Evolutionary conservation across 2,888 invertebrate species (phyloP).

Genomic region (Aporophyla nigra): DNA sequence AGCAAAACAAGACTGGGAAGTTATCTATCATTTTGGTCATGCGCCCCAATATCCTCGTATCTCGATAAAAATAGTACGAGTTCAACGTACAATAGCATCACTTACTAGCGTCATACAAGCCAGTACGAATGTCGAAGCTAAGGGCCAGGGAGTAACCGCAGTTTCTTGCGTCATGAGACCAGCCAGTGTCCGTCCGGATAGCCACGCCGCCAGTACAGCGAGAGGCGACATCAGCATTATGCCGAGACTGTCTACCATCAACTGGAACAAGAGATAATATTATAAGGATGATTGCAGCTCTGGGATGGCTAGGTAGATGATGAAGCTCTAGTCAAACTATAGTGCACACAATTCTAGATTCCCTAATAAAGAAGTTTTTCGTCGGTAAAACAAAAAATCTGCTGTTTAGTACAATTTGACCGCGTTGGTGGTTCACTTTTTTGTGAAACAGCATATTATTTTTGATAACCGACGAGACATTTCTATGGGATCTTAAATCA

Average conservation of each 20-base stretch:
- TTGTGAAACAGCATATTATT: no score
- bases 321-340: neutral
- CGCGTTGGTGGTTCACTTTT: no score
- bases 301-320: neutral
- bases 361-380: no score
- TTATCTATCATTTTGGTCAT: neutral
- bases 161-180: conserved; percentile 84
- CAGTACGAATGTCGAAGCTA: conserved; percentile 87
- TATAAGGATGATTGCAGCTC: neutral
- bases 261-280: conserved; percentile 68
- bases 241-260: conserved; percentile 87
- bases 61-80: neutral
- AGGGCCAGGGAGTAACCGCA: conserved; percentile 84
- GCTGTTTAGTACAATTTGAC: no score
- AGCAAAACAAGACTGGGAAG: neutral
- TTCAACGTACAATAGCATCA: conserved; percentile 38
- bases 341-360: no score
- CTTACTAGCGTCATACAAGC: conserved; percentile 88
- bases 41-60: neutral
- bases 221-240: conserved; percentile 89
- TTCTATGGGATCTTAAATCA: no score
- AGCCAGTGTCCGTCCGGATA: conserved; percentile 85
- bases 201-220: conserved; percentile 86
- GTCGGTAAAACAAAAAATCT: no score
- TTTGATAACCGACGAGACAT: no score